Evolutionary conservation across 1,140 invertebrate species (phyloP).

Genomic region (Drosophila orosa): DNA sequence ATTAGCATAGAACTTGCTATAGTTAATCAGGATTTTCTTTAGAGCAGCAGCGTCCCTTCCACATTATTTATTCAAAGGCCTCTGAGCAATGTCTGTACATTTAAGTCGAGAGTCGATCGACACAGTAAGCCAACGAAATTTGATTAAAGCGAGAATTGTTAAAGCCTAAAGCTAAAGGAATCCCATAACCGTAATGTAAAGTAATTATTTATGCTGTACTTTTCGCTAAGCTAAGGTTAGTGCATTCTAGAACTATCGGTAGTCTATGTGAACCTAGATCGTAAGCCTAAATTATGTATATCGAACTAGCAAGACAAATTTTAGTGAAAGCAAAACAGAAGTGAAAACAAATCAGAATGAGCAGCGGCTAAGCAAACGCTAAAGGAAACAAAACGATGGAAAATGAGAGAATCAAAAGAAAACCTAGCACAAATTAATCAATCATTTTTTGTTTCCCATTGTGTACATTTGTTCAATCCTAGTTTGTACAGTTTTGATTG

Average conservation of each 20-base stretch:
- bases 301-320: conserved; percentile 78
- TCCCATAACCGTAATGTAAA: conserved; percentile 71
- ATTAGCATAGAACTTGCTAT: conserved; percentile 50
- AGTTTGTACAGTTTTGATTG: conserved; percentile 25
- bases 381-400: conserved; percentile 30
- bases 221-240: conserved; percentile 84
- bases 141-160: conserved; percentile 60
- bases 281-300: conserved; percentile 80
- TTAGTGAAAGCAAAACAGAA: conserved; percentile 65
- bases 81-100: conserved; percentile 52
- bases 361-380: conserved; percentile 28
- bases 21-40: conserved; percentile 40
- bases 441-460: conserved; percentile 64
- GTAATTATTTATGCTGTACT: conserved; percentile 83
- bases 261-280: conserved; percentile 75
- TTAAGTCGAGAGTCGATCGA: conserved; percentile 23
- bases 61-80: conserved; percentile 46
- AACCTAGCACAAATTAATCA: conserved; percentile 80
- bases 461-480: conserved; percentile 40
- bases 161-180: conserved; percentile 50
- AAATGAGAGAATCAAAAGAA: conserved; percentile 49
- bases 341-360: conserved; percentile 34
- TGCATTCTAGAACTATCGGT: conserved; percentile 83
- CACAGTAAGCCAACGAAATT: conserved; percentile 44
- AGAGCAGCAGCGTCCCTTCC: conserved; percentile 18